phyloP scores from a whole-genome alignment of 2,797 vertebrate genomes.

The Peromyscus eremicus region DNA sequence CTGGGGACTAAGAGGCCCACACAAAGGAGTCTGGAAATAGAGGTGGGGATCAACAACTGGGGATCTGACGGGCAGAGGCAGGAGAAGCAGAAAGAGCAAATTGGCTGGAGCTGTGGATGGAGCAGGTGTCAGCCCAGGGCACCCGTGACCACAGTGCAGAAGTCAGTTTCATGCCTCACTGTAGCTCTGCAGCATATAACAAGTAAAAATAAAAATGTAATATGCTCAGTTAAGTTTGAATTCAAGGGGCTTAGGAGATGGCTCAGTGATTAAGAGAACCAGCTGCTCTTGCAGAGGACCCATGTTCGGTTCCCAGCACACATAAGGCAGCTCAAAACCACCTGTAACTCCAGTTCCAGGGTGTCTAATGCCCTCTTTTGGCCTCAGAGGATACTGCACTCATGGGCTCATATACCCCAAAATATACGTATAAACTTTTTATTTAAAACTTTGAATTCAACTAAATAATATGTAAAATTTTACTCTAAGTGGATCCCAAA shows the following conservation, averaged over 20 bases:
- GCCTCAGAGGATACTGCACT: background rate
- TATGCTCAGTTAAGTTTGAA: background rate
- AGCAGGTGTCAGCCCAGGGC: background rate
- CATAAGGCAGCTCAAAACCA: background rate
- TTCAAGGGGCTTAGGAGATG: background rate
- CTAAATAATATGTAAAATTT: background rate
- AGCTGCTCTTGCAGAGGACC: background rate
- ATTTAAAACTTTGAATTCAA: background rate
- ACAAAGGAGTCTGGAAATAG: background rate
- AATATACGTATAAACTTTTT: background rate
- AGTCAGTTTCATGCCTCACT: background rate
- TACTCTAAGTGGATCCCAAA: background rate
- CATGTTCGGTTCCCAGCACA: background rate
- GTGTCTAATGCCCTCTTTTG: background rate
- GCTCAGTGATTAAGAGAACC: background rate
- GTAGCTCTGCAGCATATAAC: background rate
- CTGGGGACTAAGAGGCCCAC: background rate
- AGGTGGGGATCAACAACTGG: background rate
- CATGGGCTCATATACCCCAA: background rate
- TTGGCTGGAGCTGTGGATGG: background rate
- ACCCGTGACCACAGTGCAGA: background rate
- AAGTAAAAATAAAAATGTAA: conserved; percentile 4
- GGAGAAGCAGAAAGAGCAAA: background rate
- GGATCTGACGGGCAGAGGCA: background rate
- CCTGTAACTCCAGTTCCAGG: background rate